Evolutionary conservation across 2,888 invertebrate species (phyloP).

Genomic region (Pelosia muscerda): DNA sequence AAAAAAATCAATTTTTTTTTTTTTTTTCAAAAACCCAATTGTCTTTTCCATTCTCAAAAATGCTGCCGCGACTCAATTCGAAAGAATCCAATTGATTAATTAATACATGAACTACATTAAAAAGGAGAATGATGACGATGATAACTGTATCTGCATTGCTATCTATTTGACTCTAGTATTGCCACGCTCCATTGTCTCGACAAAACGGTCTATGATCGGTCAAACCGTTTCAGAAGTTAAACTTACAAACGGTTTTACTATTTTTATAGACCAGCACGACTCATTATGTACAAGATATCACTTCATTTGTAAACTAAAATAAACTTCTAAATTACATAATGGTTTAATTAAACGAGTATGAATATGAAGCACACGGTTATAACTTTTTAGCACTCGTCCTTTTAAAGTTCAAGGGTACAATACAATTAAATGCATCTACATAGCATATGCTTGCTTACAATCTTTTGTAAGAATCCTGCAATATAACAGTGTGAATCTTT

Average conservation of each 20-base stretch:
- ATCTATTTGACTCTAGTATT: too few relatives aligned
- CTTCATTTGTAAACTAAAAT: background rate
- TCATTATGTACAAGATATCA: background rate
- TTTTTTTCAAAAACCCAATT: too few relatives aligned
- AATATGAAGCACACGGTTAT: background rate
- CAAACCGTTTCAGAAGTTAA: too few relatives aligned
- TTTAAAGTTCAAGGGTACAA: conserved; percentile 25
- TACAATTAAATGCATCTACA: background rate
- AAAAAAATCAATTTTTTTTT: too few relatives aligned
- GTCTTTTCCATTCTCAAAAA: too few relatives aligned
- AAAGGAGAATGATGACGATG: too few relatives aligned
- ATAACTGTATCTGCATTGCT: too few relatives aligned
- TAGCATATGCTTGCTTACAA: background rate
- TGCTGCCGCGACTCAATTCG: too few relatives aligned
- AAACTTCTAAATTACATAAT: background rate
- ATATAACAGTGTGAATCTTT: background rate
- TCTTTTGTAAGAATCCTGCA: background rate
- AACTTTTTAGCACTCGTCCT: conserved; percentile 4
- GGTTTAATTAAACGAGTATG: background rate
- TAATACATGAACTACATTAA: too few relatives aligned
- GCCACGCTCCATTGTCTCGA: too few relatives aligned
- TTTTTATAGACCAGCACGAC: background rate
- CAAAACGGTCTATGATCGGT: too few relatives aligned
- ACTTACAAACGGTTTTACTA: background rate
- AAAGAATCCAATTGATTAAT: too few relatives aligned